A percentile compares a stretch with the other conserved stretches of the same genome.
phyloP scores from a whole-genome alignment of 2,888 invertebrate genomes.

The Epinotia ramella region DNA sequence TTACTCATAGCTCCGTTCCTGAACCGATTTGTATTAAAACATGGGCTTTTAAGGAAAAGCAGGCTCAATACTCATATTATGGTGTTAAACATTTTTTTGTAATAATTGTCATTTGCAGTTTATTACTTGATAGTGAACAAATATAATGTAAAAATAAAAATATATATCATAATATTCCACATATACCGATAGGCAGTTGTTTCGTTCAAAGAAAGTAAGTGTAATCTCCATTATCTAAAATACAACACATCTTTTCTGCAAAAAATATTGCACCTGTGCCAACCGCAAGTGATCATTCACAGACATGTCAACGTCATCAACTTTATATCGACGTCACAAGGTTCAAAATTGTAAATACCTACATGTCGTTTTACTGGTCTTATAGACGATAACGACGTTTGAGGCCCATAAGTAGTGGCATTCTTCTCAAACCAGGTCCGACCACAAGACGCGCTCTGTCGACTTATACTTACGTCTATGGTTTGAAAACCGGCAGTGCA shows the following conservation, averaged over 20 bases:
- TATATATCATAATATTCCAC: not conserved
- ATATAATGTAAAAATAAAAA: no score
- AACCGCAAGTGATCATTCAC: not conserved
- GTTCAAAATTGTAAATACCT: not conserved
- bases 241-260: not conserved
- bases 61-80: no score
- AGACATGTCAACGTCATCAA: not conserved
- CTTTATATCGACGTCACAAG: not conserved
- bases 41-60: no score
- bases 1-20: no score
- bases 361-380: not conserved
- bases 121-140: no score
- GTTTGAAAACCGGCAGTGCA: constrained; percentile 12
- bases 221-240: constrained; percentile 3
- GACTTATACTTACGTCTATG: constrained; percentile 3
- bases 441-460: constrained; percentile 6
- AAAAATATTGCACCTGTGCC: constrained; percentile 20
- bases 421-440: not conserved
- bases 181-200: not conserved
- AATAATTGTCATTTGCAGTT: no score
- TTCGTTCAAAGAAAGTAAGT: not conserved
- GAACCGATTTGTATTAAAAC: no score
- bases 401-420: not conserved
- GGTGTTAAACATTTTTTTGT: no score
- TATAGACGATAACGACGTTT: constrained; percentile 9